Conservation (phyloP, 2,113 vertebrate species). For the Donacobius atricapilla region DNA sequence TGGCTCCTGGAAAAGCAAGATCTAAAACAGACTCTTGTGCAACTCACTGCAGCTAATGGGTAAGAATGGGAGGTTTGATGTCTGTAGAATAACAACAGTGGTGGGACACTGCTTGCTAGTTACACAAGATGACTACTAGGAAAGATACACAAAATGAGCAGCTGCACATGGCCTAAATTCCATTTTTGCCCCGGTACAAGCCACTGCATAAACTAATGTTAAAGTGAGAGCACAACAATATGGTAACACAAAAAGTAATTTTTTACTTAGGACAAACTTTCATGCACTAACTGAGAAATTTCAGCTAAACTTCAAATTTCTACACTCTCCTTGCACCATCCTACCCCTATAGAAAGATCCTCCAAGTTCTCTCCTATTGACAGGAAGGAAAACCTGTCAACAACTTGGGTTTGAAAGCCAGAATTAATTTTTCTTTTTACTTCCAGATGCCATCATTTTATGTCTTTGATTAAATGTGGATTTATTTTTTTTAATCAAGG, state of each 20-base stretch:
- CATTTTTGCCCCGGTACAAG: neutral
- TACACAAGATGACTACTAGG: too few relatives aligned
- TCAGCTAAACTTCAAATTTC: neutral
- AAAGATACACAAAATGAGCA: neutral
- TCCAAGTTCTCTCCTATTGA: neutral
- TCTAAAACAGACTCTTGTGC: neutral
- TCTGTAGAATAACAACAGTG: neutral
- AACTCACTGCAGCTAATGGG: neutral
- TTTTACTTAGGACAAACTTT: neutral
- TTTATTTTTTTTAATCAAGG: neutral
- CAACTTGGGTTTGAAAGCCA: neutral
- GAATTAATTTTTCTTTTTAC: neutral
- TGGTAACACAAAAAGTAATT: neutral
- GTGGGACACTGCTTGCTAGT: neutral
- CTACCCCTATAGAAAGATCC: neutral
- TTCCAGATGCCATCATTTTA: neutral
- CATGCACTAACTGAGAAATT: neutral
- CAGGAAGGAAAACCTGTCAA: neutral
- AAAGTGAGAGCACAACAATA: neutral
- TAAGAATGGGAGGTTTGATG: neutral
- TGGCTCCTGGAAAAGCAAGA: neutral
- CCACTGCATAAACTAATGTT: neutral
- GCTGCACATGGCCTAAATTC: neutral
- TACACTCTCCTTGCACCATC: rapidly evolving
- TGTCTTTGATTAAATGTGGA: neutral